Conservation (phyloP, 2,888 invertebrate genomes). For the Steinernema scapterisci region DNA sequence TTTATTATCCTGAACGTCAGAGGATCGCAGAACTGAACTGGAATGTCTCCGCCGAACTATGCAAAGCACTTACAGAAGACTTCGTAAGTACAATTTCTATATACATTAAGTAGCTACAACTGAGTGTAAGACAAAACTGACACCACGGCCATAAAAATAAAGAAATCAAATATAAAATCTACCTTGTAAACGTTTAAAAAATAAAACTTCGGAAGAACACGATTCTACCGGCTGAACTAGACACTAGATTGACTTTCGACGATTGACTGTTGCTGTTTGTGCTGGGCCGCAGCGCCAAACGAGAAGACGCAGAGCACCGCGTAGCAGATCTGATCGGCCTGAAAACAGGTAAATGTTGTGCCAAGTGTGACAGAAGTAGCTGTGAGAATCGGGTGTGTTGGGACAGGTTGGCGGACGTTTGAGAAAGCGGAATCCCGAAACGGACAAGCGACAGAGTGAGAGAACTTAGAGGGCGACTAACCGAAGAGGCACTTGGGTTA, state of each 20-base stretch:
- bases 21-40: too few species aligned
- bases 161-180: background rate
- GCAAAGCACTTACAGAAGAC: background rate
- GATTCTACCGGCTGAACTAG: background rate
- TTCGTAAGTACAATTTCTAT: background rate
- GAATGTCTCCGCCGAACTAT: background rate
- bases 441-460: constrained; percentile 31
- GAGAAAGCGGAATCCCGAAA: constrained; percentile 21
- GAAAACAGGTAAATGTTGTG: constrained; percentile 51
- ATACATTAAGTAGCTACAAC: constrained; percentile 8
- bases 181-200: background rate
- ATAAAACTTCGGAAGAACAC: background rate
- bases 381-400: background rate
- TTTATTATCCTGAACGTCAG: too few species aligned
- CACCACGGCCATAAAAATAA: background rate
- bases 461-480: constrained; percentile 21
- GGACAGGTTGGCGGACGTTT: background rate
- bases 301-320: constrained; percentile 98
- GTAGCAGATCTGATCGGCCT: constrained; percentile 99
- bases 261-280: constrained; percentile 35
- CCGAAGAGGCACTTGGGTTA: constrained; percentile 21
- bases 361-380: background rate
- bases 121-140: too few species aligned
- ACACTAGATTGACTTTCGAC: background rate
- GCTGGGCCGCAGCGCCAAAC: constrained; percentile 82